These are phyloP conservation scores for Rhagoletis zephyria DNA, from an alignment of 1,140 invertebrate species.

Conservation along the genomic window DNA sequence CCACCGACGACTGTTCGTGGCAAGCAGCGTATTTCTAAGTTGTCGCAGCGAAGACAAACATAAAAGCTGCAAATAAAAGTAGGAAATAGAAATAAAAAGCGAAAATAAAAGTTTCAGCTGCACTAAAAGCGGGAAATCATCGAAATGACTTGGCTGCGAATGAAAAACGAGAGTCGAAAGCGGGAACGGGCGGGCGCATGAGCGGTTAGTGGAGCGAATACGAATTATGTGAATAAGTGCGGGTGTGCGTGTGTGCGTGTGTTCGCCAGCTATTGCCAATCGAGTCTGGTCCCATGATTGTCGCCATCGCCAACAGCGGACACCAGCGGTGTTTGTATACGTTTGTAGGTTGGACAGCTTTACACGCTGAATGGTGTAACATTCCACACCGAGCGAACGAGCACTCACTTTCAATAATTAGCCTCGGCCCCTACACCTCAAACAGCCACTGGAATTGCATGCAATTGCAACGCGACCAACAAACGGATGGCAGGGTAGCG, in stretches of 20 bases:
- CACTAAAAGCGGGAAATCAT: constrained; percentile 13
- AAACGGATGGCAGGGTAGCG: background rate
- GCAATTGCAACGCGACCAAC: background rate
- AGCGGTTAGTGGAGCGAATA: background rate
- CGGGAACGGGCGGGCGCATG: background rate
- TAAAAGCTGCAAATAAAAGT: constrained; percentile 27
- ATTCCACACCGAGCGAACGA: background rate
- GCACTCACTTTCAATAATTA: background rate
- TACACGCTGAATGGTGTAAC: background rate
- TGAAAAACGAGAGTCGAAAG: background rate
- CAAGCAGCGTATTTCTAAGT: background rate
- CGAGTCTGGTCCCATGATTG: background rate
- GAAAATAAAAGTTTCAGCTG: background rate
- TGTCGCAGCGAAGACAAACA: background rate
- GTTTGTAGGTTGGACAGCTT: background rate
- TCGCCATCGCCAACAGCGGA: background rate
- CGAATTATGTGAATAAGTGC: background rate
- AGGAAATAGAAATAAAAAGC: background rate
- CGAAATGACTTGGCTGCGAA: background rate
- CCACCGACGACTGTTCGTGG: background rate
- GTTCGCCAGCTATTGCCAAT: background rate
- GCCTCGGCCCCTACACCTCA: background rate
- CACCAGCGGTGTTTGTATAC: background rate
- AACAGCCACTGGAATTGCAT: background rate
- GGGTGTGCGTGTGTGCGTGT: background rate